Evolutionary conservation across 2,797 vertebrate genomes (phyloP), one percentile per base, ranked within the genome.

Genomic region (Sebastes alutus): DNA sequence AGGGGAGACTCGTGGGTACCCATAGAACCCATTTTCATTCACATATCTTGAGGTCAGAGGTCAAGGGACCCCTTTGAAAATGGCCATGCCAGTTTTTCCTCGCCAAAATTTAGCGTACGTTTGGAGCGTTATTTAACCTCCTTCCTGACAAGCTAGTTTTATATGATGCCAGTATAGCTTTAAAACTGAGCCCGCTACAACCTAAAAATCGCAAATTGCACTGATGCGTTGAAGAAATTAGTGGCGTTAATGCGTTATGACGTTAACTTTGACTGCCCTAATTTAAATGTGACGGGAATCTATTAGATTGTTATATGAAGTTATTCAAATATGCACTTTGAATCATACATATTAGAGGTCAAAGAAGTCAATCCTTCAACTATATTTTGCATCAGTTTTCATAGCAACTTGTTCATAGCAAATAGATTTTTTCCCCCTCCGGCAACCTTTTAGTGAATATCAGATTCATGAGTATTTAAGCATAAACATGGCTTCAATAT

Each of bases 401-500:
- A 59, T 11, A 7, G 20, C 11, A 38, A 20, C n/a, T 18, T 62
- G 22, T 55, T 65, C 6, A n/a, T 38, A 0, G 3, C 35, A 56
- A 49, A 75, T 38, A n/a, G 55, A 30, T 77, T 75, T 63, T 27
- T 13, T 14, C 1, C 2, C 16, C 16, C 69, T 20, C 4, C 4
- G 33, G 23, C 6, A 76, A 23, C 25, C 11, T 75, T 73, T 29
- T 16, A 33, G 22, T 29, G 23, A 81, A 72, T 64, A 82, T 78
- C 56, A 75, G 9, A 83, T 83, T 89, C 72, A 78, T 62, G 46
- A 68, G 66, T 46, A 52, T 86, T 85, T 69, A 73, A 74, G 59
- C 7, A 14, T 58, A 70, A 80, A 73, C 62, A 84, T 33, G 25
- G 69, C 68, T 60, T 77, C 67, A 32, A 12, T 72, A 69, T 56